Conservation (phyloP, 2,797 vertebrate genomes). For the Pseudomugil tenellus region DNA sequence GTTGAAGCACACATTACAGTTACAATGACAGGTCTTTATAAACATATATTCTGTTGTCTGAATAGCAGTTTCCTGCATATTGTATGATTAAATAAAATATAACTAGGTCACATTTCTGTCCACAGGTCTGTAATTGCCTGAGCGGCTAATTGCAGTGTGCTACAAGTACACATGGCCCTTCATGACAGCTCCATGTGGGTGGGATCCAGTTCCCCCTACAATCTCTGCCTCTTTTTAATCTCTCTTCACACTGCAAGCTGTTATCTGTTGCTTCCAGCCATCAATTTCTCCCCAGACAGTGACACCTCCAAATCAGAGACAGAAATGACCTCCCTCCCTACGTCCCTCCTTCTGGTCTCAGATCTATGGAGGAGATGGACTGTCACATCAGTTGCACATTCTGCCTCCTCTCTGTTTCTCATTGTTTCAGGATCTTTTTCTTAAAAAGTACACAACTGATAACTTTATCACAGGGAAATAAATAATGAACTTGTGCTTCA, state of each 20-base stretch:
- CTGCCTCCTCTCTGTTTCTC: constrained; percentile 7
- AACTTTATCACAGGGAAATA: not conserved
- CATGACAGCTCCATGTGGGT: constrained; percentile 50
- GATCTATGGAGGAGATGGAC: constrained; percentile 17
- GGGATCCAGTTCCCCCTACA: constrained; percentile 59
- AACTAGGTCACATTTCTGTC: constrained; percentile 51
- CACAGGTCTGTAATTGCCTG: constrained; percentile 67
- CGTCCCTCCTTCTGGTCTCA: constrained; percentile 42
- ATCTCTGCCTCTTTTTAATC: constrained; percentile 69
- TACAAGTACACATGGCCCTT: constrained; percentile 51
- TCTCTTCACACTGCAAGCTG: constrained; percentile 64
- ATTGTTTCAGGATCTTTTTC: not conserved
- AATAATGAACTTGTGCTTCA: not conserved
- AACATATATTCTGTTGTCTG: constrained; percentile 22
- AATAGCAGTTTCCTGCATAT: constrained; percentile 35
- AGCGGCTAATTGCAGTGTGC: constrained; percentile 65
- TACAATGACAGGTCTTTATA: constrained; percentile 10
- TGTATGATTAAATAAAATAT: constrained; percentile 40
- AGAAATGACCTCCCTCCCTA: constrained; percentile 49
- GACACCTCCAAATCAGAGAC: constrained; percentile 73
- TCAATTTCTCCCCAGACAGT: constrained; percentile 73
- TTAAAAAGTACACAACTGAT: not conserved
- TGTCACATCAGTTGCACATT: constrained; percentile 7
- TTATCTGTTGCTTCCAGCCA: constrained; percentile 73
- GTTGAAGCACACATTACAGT: not conserved